A percentile compares a stretch with the other conserved stretches of the same genome.
phyloP scores from a whole-genome alignment of 2,888 invertebrate species.

The Cheilosia grossa region DNA sequence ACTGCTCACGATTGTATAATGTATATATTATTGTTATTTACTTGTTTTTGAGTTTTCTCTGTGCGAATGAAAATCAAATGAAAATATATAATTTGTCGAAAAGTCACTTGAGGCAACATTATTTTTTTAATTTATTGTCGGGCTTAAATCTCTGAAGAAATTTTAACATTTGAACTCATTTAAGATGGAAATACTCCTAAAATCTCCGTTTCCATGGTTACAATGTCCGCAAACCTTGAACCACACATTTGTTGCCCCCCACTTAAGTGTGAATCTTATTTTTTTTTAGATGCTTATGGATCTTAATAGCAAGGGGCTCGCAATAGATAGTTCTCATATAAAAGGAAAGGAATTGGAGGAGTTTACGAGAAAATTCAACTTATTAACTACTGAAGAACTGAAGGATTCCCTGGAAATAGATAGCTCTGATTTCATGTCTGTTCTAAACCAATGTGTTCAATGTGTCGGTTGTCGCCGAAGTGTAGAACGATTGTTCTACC shows the following conservation, averaged over 20 bases:
- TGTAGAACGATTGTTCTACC: conserved; percentile 94
- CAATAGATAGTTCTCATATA: conserved; percentile 91
- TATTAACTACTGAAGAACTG: conserved; percentile 90
- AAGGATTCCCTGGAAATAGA: conserved; percentile 92
- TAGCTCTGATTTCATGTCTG: conserved; percentile 91
- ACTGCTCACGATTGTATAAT: conserved; percentile 6
- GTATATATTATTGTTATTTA: not conserved
- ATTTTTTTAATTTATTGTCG: conserved; percentile 4
- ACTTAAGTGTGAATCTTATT: not conserved
- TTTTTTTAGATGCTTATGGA: conserved; percentile 94
- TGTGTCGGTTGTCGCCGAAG: conserved; percentile 97
- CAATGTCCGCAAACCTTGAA: conserved; percentile 22
- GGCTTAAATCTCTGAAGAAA: conserved; percentile 9
- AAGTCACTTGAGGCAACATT: not conserved
- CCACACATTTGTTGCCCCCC: not conserved
- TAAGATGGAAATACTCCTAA: not conserved
- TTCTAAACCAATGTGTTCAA: conserved; percentile 95
- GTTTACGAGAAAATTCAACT: conserved; percentile 91
- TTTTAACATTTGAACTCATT: conserved; percentile 8
- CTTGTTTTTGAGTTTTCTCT: not conserved
- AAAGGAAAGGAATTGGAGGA: conserved; percentile 93
- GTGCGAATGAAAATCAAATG: not conserved
- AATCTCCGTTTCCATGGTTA: not conserved
- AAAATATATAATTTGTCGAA: not conserved
- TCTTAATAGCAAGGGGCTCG: conserved; percentile 92